Conservation (phyloP, 2,888 invertebrate genomes). For the Rhagium mordax region DNA sequence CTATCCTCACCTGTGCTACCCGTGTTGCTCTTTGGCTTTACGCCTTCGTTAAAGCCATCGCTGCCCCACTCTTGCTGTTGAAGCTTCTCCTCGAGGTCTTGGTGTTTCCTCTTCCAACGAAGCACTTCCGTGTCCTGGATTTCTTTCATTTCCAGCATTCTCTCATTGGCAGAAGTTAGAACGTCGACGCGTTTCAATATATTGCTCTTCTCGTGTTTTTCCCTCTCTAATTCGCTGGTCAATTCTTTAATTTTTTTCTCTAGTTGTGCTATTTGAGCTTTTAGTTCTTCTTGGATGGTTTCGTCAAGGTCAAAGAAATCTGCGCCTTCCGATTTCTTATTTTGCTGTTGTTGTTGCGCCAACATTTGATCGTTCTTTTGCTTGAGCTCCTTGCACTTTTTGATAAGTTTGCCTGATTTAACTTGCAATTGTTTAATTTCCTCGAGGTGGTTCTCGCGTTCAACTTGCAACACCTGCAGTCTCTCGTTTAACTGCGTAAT, state of each 20-base stretch:
- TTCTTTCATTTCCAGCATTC: constrained; percentile 86
- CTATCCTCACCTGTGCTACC: neutral
- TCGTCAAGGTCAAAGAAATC: constrained; percentile 78
- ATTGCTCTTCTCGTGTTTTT: constrained; percentile 79
- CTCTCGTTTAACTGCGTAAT: constrained; percentile 74
- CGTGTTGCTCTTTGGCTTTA: constrained; percentile 20
- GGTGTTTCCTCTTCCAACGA: constrained; percentile 80
- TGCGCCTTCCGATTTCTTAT: constrained; percentile 45
- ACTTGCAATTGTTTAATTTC: constrained; percentile 79
- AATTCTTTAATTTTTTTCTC: constrained; percentile 79
- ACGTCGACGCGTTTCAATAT: constrained; percentile 82
- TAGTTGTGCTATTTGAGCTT: constrained; percentile 76
- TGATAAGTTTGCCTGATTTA: constrained; percentile 84
- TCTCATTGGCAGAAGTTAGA: constrained; percentile 82
- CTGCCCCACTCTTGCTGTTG: constrained; percentile 73
- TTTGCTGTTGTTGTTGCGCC: neutral
- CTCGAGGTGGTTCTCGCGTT: constrained; percentile 74
- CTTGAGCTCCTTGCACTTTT: constrained; percentile 89
- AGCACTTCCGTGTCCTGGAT: constrained; percentile 84
- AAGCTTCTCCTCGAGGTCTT: constrained; percentile 80
- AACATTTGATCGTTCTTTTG: constrained; percentile 75
- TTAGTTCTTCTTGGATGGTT: constrained; percentile 87
- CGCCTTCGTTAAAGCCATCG: constrained; percentile 54
- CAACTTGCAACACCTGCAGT: constrained; percentile 74
- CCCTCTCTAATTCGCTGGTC: constrained; percentile 74